These are phyloP conservation scores for Caretta caretta DNA, from an alignment of 2,113 vertebrate genomes.

Conservation along the genomic window DNA sequence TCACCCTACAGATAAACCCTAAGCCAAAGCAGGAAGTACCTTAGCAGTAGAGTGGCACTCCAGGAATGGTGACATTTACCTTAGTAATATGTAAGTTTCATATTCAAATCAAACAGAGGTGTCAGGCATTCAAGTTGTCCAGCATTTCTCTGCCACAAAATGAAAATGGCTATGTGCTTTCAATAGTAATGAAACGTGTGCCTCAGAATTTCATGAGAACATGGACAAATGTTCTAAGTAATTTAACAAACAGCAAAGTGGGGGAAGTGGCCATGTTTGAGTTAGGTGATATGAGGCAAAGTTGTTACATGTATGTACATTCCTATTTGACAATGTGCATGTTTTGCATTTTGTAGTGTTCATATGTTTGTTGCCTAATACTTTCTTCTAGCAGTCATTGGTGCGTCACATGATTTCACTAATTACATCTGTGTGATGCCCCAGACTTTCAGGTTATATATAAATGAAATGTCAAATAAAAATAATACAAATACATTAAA, in stretches of 20 bases:
- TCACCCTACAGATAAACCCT: not conserved
- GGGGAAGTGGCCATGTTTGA: not conserved
- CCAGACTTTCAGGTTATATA: not conserved
- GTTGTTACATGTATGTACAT: not conserved
- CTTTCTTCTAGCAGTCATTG: not conserved
- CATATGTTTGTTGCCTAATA: not conserved
- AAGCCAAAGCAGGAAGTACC: not conserved
- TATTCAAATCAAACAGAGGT: not conserved
- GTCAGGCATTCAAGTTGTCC: not conserved
- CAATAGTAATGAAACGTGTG: not conserved
- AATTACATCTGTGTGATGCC: not conserved
- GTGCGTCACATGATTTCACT: not conserved
- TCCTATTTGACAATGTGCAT: not conserved
- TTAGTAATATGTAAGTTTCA: not conserved
- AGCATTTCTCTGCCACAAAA: not conserved
- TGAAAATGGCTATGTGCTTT: not conserved
- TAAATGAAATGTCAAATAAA: not conserved
- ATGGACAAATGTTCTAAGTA: not conserved
- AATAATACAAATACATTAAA: not conserved
- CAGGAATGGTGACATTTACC: not conserved
- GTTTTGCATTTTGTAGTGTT: not conserved
- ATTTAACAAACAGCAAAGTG: too few relatives aligned
- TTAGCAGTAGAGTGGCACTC: not conserved
- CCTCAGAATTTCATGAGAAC: not conserved
- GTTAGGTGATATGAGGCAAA: not conserved